These are phyloP conservation scores for Rhamnusium bicolor DNA, from an alignment of 2,888 invertebrate species.

Conservation along the genomic window DNA sequence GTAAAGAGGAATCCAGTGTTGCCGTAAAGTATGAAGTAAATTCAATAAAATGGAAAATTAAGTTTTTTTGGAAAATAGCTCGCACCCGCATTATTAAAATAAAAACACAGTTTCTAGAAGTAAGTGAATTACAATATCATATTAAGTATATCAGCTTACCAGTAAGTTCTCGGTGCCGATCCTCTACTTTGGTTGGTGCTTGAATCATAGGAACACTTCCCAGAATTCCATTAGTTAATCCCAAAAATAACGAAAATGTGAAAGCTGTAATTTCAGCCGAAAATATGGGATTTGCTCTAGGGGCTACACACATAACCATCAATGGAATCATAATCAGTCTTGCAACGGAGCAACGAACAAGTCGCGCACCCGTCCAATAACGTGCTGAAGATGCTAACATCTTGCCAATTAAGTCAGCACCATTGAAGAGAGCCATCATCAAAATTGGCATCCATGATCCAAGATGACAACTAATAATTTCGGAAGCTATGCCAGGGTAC, in stretches of 20 bases:
- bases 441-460: slow-evolving; percentile 94
- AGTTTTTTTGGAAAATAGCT: too few species aligned
- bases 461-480: slow-evolving; percentile 87
- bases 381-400: slow-evolving; percentile 85
- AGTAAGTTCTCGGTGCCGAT: slow-evolving; percentile 89
- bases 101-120: too few species aligned
- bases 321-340: slow-evolving; percentile 86
- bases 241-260: slow-evolving; percentile 80
- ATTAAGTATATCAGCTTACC: too few species aligned
- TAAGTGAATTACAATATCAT: too few species aligned
- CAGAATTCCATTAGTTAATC: slow-evolving; percentile 89
- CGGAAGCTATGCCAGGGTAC: slow-evolving; percentile 93
- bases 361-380: slow-evolving; percentile 86
- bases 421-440: slow-evolving; percentile 91
- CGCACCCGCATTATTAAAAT: too few species aligned
- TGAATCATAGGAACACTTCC: slow-evolving; percentile 95
- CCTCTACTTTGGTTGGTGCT: slow-evolving; percentile 89
- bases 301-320: slow-evolving; percentile 86
- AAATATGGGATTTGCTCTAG: slow-evolving; percentile 83
- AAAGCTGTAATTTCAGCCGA: slow-evolving; percentile 79
- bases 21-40: too few species aligned
- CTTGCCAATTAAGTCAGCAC: slow-evolving; percentile 86
- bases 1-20: too few species aligned
- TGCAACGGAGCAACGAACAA: slow-evolving; percentile 82
- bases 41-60: too few species aligned